Evolutionary conservation across 2,797 vertebrate genomes (phyloP), one percentile per base, ranked within the genome.

Genomic region (Falco biarmicus): DNA sequence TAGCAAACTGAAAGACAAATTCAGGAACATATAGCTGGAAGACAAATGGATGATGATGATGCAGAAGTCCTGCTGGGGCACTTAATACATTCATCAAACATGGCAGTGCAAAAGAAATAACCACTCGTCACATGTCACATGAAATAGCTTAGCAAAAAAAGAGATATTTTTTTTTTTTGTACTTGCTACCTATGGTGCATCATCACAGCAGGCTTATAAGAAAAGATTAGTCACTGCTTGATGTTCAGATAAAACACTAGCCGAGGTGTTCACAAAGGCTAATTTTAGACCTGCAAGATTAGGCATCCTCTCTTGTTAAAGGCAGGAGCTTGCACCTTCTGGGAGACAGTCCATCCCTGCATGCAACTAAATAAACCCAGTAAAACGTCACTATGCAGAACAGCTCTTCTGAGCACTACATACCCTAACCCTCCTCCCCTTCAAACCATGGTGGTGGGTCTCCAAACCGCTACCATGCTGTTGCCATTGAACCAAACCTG

Each of bases 1-100:
- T 69, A 68, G 81, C 54, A 85, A 61, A 63, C 56, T 47, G 76
- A 93, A 91, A 95, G 96, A 92, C 84, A 89, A 95, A 95, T 89
- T 94, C 56, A 54, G 79, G 93, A 90, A 76, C 61, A 29, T 87
- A 71, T 31, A 91, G 68, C 93, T 95, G 25, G 68, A 78, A 90
- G 80, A 87, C 54, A 94, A 95, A 96, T 65, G 20, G 73, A 54
- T 71, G 64, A 79, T 13, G 21, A 74, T 60, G 82, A 47, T 17
- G 56, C 74, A 83, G 84, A 87, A 86, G 37, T 77, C 87, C 94
- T 95, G 65, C 63, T 74, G 87, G 45, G 61, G 59, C 73, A 69
- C 66, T 93, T 50, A 68, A 54, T 61, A 48, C 17, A 26, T 65
- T 90, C 82, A 59, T 50, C 41, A 78, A 91, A 84, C 34, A 75